Percentiles rank a stretch among this genome's conserved stretches.
Evolutionary conservation across 2,113 vertebrate genomes (phyloP).

Genomic region (Indicator indicator): DNA sequence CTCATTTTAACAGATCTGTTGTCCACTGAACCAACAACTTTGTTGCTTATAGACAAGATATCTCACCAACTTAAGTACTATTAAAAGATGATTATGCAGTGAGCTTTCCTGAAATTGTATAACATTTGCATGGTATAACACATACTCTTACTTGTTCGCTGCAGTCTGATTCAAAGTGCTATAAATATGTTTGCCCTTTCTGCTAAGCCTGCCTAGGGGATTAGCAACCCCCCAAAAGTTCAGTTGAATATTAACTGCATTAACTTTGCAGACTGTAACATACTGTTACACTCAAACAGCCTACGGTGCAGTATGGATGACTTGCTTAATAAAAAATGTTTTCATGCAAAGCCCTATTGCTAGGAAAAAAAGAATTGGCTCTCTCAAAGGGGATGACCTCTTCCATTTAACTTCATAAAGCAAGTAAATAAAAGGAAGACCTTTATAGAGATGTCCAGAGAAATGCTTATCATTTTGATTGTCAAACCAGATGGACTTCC

Average conservation of each 20-base stretch:
- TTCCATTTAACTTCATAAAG: background rate
- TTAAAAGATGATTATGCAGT: constrained; percentile 55
- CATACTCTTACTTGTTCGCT: constrained; percentile 77
- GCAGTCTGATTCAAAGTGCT: constrained; percentile 85
- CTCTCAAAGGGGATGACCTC: constrained; percentile 24
- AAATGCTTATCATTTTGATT: background rate
- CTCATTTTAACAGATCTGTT: constrained; percentile 34
- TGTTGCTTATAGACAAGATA: background rate
- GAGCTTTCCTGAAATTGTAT: constrained; percentile 69
- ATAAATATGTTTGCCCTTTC: constrained; percentile 95
- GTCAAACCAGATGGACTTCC: background rate
- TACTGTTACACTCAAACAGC: constrained; percentile 71
- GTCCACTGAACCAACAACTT: constrained; percentile 24
- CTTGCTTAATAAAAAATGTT: constrained; percentile 70
- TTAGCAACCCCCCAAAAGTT: constrained; percentile 85
- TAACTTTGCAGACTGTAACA: constrained; percentile 75
- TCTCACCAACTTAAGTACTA: constrained; percentile 30
- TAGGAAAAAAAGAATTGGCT: constrained; percentile 32
- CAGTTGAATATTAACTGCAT: constrained; percentile 82
- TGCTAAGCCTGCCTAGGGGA: constrained; percentile 82
- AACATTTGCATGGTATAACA: constrained; percentile 73
- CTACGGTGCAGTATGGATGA: constrained; percentile 66
- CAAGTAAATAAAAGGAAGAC: background rate
- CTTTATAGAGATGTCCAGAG: background rate
- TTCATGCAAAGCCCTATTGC: constrained; percentile 41